phyloP scores from a whole-genome alignment of 1,140 invertebrate genomes.

The Lepidurus arcticus region DNA sequence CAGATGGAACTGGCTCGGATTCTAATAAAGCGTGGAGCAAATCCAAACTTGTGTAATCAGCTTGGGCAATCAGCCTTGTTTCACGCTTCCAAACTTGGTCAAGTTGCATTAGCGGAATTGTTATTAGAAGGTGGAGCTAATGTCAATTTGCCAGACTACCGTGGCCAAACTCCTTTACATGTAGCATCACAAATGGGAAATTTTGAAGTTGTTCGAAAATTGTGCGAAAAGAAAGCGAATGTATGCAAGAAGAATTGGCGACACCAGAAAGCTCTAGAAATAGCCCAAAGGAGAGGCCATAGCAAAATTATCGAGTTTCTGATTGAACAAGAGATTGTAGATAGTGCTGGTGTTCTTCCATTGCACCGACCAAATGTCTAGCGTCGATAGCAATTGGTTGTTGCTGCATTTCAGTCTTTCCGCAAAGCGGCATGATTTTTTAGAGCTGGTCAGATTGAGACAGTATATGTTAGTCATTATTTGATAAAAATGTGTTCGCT shows the following conservation, averaged over 20 bases:
- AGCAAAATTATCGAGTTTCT: not conserved
- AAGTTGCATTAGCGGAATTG: not conserved
- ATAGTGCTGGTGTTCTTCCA: not conserved
- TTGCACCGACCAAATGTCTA: slow-evolving; percentile 1
- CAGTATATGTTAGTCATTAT: too few relatives aligned
- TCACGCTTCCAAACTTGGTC: not conserved
- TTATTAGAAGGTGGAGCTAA: not conserved
- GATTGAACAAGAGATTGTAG: slow-evolving; percentile 1
- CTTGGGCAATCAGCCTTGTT: slow-evolving; percentile 2
- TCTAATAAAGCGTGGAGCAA: not conserved
- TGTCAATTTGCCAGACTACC: not conserved
- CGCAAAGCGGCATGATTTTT: too few relatives aligned
- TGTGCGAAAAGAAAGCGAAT: not conserved
- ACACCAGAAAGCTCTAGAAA: not conserved
- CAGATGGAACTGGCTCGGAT: not conserved
- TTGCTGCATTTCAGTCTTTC: not conserved
- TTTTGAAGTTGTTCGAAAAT: not conserved
- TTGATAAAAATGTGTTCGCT: not conserved
- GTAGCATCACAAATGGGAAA: not conserved
- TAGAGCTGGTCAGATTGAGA: too few relatives aligned
- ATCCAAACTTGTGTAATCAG: not conserved
- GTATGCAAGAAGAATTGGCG: not conserved
- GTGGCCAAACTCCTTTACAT: not conserved
- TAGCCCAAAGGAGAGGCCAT: not conserved
- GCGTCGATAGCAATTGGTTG: not conserved